Conservation (phyloP, 2,888 invertebrate genomes). For the Epicampocera succincta region DNA sequence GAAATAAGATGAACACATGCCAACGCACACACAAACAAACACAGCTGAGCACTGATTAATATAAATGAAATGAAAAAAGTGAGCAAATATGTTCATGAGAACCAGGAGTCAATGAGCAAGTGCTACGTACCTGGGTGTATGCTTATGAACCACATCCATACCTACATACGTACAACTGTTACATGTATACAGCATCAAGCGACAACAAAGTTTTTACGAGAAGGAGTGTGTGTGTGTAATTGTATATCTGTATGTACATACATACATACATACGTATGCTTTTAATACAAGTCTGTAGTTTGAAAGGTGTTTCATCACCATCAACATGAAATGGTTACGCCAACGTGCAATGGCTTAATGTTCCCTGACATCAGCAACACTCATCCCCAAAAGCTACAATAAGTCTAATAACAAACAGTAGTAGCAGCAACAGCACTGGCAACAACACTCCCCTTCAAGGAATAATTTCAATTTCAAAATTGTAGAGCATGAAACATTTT, state of each 20-base stretch:
- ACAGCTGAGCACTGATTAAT: slow-evolving; percentile 30
- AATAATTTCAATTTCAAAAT: slow-evolving; percentile 79
- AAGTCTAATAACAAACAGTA: slow-evolving; percentile 2
- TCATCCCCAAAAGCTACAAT: slow-evolving; percentile 29
- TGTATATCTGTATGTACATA: no score
- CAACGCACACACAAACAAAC: background rate
- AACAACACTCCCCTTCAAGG: slow-evolving; percentile 71
- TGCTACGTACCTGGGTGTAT: background rate
- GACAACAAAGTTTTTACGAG: slow-evolving; percentile 3
- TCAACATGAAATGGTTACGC: slow-evolving; percentile 32
- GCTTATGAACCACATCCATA: background rate
- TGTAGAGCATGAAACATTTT: slow-evolving; percentile 60
- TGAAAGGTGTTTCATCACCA: slow-evolving; percentile 43
- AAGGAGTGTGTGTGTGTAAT: background rate
- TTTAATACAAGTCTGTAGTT: slow-evolving; percentile 24
- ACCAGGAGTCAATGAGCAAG: slow-evolving; percentile 22
- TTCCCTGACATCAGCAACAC: background rate
- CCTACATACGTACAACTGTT: no score
- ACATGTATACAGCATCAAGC: slow-evolving; percentile 15
- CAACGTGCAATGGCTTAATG: slow-evolving; percentile 32
- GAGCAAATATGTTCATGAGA: slow-evolving; percentile 38
- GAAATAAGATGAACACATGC: background rate
- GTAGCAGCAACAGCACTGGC: background rate
- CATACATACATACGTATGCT: no score
- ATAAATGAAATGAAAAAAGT: slow-evolving; percentile 35